These are phyloP conservation scores for Rousettus madagascariensis DNA, from an alignment of 2,797 vertebrate genomes.

Conservation along the genomic window DNA sequence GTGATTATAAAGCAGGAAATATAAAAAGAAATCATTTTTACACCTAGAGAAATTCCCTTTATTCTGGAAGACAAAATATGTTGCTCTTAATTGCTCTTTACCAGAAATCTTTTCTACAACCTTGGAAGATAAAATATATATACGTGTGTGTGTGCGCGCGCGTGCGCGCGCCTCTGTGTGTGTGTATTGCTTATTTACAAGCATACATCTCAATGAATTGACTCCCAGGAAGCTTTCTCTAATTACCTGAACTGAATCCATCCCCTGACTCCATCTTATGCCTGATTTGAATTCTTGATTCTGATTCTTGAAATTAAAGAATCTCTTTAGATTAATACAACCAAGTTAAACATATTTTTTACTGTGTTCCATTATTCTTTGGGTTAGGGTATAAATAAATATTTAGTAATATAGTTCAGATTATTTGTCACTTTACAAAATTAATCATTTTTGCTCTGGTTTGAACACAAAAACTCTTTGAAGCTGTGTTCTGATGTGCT, in stretches of 20 bases:
- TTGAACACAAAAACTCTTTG: background rate
- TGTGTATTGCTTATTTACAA: background rate
- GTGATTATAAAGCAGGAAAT: background rate
- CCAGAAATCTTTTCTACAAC: background rate
- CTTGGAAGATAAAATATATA: background rate
- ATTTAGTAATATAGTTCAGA: background rate
- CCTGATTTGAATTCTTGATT: background rate
- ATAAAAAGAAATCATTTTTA: background rate
- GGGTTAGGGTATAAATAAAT: background rate
- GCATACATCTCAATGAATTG: background rate
- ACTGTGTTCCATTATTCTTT: background rate
- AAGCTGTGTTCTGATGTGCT: background rate
- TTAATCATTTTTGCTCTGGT: background rate
- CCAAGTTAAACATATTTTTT: background rate
- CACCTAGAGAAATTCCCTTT: background rate
- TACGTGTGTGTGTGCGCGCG: too few species aligned
- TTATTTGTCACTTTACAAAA: background rate
- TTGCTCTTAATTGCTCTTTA: background rate
- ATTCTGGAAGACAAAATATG: background rate
- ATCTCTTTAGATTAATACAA: background rate
- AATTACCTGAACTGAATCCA: background rate
- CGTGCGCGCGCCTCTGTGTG: too few species aligned
- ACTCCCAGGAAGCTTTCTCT: background rate
- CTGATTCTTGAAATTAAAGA: background rate
- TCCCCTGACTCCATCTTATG: background rate